Evolutionary conservation across 2,888 invertebrate species (phyloP), one percentile per base, ranked within the genome.

Genomic region (Aphidoletes aphidimyza): DNA sequence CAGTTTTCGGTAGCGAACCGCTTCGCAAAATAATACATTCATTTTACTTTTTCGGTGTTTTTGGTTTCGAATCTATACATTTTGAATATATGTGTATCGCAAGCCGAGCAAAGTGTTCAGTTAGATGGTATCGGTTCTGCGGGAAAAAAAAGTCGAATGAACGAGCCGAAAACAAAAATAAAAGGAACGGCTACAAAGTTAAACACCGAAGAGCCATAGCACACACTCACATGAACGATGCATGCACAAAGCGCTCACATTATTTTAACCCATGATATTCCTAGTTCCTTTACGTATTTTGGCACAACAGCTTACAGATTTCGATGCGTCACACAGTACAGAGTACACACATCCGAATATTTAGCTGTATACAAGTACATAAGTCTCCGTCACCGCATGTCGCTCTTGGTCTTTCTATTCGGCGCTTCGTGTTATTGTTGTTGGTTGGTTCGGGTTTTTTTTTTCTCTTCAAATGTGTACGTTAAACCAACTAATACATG

Each of bases 311-410:
- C 69, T 3, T 11, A 69, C 69, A 69, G 69, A 69, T 69, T 69
- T 69, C 69, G 69, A 69, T 69, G 69, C 69, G 69, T 69, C 69
- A 69, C 69, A 30, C 3, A 22, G 6, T 54, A n/a, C n/a, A n/a
- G n/a, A n/a, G n/a, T n/a, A n/a, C n/a, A n/a, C n/a, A n/a, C n/a
- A n/a, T n/a, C n/a, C n/a, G 42, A 42, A 42, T 42, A 42, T 42
- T 42, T 9, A 14, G 6, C 14, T 14, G 42, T 42, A 9, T 69
- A 69, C 30, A 30, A 69, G 69, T 30, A 69, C 69, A 69, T 69
- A 69, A 69, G 30, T 69, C 69, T 69, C 34, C 69, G 69, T 69
- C 69, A 34, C 69, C 69, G 69, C n/a, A 69, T 69, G 69, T 54
- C 54, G 54, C 26, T 54, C 22, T 17, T 17, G 19, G 11, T 11